Base-by-base conservation (phyloP, 2,797 vertebrate species). In the Chromis chromis region DNA sequence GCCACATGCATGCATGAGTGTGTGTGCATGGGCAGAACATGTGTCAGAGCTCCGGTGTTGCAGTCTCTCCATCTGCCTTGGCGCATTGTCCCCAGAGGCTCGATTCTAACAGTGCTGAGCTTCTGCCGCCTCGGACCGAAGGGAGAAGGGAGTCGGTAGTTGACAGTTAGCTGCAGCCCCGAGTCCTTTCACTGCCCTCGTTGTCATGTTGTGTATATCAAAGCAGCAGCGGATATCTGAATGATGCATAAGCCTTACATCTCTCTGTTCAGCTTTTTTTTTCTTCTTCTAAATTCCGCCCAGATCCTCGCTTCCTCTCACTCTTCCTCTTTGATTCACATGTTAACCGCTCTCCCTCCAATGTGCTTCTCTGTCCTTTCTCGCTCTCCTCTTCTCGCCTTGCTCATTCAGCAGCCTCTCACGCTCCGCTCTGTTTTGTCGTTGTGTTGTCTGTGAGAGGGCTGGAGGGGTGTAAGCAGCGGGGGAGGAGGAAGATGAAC, bases 1-100 rank as follows among this genome's bases (percentile, higher is more conserved):
- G 7, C 27, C 21, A 61, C 40, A 48, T 14, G 24, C 36, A 50
- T 55, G 48, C 50, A 55, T 56, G 48, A 56, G 50, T 13, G 6
- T 53, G 48, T 3, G 10, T 73, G 49, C 49, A 61, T 52, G 12
- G 36, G 33, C 17, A 54, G 27, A 63, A 60, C 70, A 83, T 76
- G 69, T 78, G 79, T 76, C 52, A 9, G 24, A 55, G 36, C 70
- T 75, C 42, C n/a, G 4, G 60, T 27, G 71, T 85, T 82, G 88
- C 83, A 59, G 68, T 74, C 65, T 79, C 21, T 85, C 69, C 49
- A 33, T 86, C 73, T 80, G 78, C 61, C 61, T 70, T 86, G 79
- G 66, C 42, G 82, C 86, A 82, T 86, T 69, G 79, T 87, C 78
- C 82, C 84, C 44, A 22, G 76, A 81, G 85, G 66, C 61, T 79